Evolutionary conservation across 2,888 invertebrate genomes (phyloP).

Genomic region (Eilema depressum): DNA sequence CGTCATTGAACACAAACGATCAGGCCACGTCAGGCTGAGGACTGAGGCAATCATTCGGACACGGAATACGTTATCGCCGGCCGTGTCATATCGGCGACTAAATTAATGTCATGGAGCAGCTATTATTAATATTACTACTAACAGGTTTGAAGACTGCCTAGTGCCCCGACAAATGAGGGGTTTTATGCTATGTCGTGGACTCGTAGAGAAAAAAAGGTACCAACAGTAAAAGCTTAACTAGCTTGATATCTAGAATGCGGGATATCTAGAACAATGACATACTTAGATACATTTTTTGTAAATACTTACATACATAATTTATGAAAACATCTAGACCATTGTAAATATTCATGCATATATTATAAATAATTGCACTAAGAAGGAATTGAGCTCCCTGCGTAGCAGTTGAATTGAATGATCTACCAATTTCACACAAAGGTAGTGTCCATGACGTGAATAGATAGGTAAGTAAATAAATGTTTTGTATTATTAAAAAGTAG

Average conservation of each 20-base stretch:
- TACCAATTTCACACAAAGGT: no score
- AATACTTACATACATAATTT: no score
- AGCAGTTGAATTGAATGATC: no score
- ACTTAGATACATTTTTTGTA: no score
- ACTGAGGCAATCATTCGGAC: constrained; percentile 26
- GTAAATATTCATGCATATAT: no score
- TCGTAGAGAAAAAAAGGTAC: neutral
- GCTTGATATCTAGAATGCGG: no score
- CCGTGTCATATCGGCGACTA: constrained; percentile 25
- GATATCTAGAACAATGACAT: no score
- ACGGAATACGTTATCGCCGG: constrained; percentile 30
- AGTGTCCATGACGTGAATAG: neutral
- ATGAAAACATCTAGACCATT: no score
- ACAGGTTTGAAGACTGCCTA: neutral
- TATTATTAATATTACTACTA: neutral
- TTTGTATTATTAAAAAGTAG: no score
- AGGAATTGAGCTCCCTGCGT: no score
- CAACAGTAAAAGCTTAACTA: no score
- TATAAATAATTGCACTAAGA: no score
- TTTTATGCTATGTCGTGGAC: neutral
- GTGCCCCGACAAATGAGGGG: neutral
- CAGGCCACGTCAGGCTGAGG: constrained; percentile 35
- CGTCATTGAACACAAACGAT: constrained; percentile 1
- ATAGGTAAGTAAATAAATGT: neutral
- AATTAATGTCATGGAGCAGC: constrained; percentile 31